Conservation (phyloP, 2,797 vertebrate species). For the Clarias pachynema region DNA sequence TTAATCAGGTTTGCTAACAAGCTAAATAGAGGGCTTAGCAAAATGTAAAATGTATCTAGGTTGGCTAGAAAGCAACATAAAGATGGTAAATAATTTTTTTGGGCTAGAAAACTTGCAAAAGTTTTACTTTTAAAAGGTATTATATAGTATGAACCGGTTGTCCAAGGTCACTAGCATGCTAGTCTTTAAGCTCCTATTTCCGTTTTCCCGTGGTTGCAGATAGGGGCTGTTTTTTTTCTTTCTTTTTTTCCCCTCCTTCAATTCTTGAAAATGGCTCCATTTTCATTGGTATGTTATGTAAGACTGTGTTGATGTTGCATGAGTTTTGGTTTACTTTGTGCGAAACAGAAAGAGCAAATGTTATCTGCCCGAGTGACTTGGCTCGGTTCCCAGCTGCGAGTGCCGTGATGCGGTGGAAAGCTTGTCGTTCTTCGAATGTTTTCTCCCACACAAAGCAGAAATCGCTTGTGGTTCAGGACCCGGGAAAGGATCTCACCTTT, state of each 20-base stretch:
- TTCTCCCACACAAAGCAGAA: slow-evolving; percentile 10
- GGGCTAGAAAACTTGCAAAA: neutral
- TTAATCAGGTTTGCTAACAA: neutral
- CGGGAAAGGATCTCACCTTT: slow-evolving; percentile 22
- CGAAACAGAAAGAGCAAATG: slow-evolving; percentile 65
- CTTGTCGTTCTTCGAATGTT: slow-evolving; percentile 63
- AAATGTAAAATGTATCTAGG: neutral
- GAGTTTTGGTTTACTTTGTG: slow-evolving; percentile 67
- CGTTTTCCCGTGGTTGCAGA: neutral
- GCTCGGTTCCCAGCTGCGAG: slow-evolving; percentile 65
- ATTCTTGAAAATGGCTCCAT: slow-evolving; percentile 63
- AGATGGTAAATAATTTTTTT: neutral
- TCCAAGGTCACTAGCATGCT: neutral
- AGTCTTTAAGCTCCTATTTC: neutral
- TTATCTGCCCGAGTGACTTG: slow-evolving; percentile 68
- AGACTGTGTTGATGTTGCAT: slow-evolving; percentile 65
- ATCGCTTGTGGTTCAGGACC: slow-evolving; percentile 24
- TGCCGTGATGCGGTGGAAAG: slow-evolving; percentile 65
- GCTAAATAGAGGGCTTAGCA: neutral
- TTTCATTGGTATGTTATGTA: slow-evolving; percentile 61
- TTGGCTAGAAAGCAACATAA: neutral
- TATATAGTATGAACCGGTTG: neutral
- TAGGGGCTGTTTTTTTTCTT: neutral
- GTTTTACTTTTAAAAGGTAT: too few species aligned
- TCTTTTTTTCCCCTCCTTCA: too few species aligned